phyloP scores from a whole-genome alignment of 2,113 vertebrate species.

The Tauraco erythrolophus region DNA sequence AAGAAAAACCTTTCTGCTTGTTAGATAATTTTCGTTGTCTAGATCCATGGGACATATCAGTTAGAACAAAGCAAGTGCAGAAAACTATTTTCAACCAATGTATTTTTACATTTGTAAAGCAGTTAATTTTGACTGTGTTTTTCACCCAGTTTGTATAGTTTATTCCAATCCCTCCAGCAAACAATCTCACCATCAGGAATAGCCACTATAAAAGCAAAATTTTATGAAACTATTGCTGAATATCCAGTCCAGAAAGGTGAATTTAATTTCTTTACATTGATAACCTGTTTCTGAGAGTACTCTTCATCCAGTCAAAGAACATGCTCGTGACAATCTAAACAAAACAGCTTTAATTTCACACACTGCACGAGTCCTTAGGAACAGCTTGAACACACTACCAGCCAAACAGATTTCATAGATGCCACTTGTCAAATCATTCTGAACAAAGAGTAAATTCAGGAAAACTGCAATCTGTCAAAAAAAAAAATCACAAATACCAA shows the following conservation, averaged over 20 bases:
- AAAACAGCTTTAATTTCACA: constrained; percentile 23
- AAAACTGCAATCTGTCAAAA: constrained; percentile 12
- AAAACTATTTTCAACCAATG: not conserved
- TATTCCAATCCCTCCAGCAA: not conserved
- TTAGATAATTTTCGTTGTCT: not conserved
- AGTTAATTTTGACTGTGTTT: not conserved
- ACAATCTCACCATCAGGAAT: not conserved
- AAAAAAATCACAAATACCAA: not conserved
- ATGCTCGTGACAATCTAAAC: not conserved
- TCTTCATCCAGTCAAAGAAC: not conserved
- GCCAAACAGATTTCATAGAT: constrained; percentile 28
- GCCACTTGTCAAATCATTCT: constrained; percentile 35
- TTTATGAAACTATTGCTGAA: not conserved
- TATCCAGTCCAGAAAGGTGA: not conserved
- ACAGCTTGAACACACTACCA: constrained; percentile 44
- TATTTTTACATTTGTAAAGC: not conserved
- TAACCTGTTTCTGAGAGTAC: not conserved
- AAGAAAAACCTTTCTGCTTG: not conserved
- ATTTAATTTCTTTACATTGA: not conserved
- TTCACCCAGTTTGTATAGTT: not conserved
- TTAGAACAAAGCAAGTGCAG: not conserved
- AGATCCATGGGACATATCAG: not conserved
- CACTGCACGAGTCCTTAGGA: not conserved
- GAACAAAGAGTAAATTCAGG: constrained; percentile 48
- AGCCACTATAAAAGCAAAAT: not conserved